These are phyloP conservation scores for Oxytorus armatus DNA, from an alignment of 2,888 invertebrate species.

Conservation along the genomic window DNA sequence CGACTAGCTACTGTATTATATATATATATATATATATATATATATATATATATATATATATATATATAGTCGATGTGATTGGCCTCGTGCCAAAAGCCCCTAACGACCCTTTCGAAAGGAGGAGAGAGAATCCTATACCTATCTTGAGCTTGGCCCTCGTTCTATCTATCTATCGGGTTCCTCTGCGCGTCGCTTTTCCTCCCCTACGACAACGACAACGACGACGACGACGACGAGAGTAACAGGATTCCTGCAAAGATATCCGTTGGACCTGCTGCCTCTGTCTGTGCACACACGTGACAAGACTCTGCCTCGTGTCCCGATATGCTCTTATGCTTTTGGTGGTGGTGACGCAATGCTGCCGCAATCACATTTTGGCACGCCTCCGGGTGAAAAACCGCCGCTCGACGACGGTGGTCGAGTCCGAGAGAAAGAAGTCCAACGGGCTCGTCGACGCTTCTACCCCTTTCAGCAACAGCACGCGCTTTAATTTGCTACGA, in stretches of 20 bases:
- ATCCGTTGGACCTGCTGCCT: constrained; percentile 75
- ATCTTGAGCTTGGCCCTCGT: constrained; percentile 71
- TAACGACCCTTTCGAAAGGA: constrained; percentile 83
- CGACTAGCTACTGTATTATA: constrained; percentile 13
- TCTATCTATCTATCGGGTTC: constrained; percentile 54
- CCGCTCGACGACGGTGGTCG: constrained; percentile 24
- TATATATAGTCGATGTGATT: constrained; percentile 83
- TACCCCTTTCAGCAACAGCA: constrained; percentile 58
- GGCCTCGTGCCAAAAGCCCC: constrained; percentile 82
- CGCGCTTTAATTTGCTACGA: constrained; percentile 64
- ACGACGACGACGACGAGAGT: constrained; percentile 55
- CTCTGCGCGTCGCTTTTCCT: constrained; percentile 53
- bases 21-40: no score
- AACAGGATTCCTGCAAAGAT: constrained; percentile 77
- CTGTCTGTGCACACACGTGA: constrained; percentile 46
- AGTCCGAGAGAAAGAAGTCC: constrained; percentile 34
- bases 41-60: constrained; percentile 72
- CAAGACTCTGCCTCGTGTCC: constrained; percentile 3
- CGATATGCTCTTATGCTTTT: constrained; percentile 43
- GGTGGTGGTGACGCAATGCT: constrained; percentile 82
- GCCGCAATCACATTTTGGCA: constrained; percentile 83
- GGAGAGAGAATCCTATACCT: constrained; percentile 80
- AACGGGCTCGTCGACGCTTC: constrained; percentile 2
- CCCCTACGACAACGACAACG: constrained; percentile 59
- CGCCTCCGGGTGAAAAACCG: constrained; percentile 73